Percentiles rank a stretch among this genome's conserved stretches.
These are phyloP conservation scores for Drosophila prosaltans DNA, from an alignment of 1,140 invertebrate species.

Conservation along the genomic window DNA sequence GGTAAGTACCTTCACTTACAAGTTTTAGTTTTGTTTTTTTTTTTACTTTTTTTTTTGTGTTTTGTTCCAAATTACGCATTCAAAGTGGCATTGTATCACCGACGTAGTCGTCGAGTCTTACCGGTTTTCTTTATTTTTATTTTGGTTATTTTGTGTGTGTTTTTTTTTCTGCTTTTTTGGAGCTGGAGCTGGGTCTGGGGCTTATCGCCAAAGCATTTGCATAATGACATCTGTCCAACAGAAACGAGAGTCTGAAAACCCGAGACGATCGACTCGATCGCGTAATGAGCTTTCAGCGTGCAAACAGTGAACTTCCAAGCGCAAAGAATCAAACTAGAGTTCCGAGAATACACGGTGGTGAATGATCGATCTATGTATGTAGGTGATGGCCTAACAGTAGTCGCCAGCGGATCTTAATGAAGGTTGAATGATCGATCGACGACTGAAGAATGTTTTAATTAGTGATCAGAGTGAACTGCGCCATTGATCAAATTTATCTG, in stretches of 20 bases:
- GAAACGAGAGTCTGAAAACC: conserved; percentile 33
- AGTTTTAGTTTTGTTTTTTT: neutral
- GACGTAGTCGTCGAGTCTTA: conserved; percentile 1
- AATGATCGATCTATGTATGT: neutral
- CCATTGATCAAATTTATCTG: no score
- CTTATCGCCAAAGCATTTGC: conserved; percentile 25
- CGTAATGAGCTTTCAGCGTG: conserved; percentile 63
- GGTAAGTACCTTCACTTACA: conserved; percentile 62
- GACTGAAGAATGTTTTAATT: neutral
- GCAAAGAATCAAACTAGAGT: neutral
- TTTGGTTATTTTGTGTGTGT: conserved; percentile 3
- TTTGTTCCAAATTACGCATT: conserved; percentile 49
- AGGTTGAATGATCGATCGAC: neutral
- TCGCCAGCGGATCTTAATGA: neutral
- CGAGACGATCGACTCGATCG: conserved; percentile 37
- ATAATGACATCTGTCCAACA: conserved; percentile 12
- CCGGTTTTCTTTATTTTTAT: conserved; percentile 46
- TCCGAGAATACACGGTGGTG: neutral
- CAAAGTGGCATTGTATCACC: conserved; percentile 26
- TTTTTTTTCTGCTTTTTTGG: neutral
- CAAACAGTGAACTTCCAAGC: conserved; percentile 39
- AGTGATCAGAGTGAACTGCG: neutral
- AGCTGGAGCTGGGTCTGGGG: conserved; percentile 24
- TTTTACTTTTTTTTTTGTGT: neutral
- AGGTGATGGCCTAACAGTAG: neutral